Base-by-base conservation (phyloP, 1,140 invertebrate species). In the Drosophila pseudoobscura region DNA sequence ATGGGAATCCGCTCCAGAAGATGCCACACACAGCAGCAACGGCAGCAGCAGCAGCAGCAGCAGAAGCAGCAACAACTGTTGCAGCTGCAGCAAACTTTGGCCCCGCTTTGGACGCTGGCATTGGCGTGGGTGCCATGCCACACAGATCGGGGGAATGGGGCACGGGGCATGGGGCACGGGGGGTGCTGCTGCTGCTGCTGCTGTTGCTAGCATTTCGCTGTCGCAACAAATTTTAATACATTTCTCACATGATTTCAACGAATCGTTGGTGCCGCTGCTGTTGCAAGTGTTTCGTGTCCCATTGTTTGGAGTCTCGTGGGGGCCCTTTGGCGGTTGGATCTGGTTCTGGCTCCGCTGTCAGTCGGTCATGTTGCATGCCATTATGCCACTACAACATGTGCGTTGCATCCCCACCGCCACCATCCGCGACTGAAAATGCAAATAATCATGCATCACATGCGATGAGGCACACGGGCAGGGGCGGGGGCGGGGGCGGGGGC, bases 151-250 rank as follows among this genome's bases (percentile, higher is more conserved):
- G 35, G 13, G 26, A 7, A n/a, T 9, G 35, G 29, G 46, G 24
- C 22, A 24, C 17, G 17, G 17, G 17, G 45, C 31, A 5, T 1
- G 20, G 51, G 35, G 31, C n/a, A n/a, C n/a, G n/a, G n/a, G n/a
- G n/a, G n/a, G n/a, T n/a, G 56, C 0, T 17, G 17, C 17, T 64
- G 79, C 60, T 57, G 70, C 49, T 74, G 53, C 29, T 39, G 35
- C 4, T 11, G 35, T 75, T 73, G 80, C 80, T 80, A 76, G 77
- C 80, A 80, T 77, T 84, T 77, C 60, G 80, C 77, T 87, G 82
- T 87, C 78, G 80, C 80, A 82, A 85, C 54, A 68, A 77, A 64
- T 85, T 87, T 87, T 74, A 77, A 85, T 74, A 70, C 68, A 87
- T 87, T 87, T 84, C 80, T 85, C 73, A 80, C 80, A 85, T 78